Evolutionary conservation across 2,888 invertebrate genomes (phyloP).

Genomic region (Merodon equestris): DNA sequence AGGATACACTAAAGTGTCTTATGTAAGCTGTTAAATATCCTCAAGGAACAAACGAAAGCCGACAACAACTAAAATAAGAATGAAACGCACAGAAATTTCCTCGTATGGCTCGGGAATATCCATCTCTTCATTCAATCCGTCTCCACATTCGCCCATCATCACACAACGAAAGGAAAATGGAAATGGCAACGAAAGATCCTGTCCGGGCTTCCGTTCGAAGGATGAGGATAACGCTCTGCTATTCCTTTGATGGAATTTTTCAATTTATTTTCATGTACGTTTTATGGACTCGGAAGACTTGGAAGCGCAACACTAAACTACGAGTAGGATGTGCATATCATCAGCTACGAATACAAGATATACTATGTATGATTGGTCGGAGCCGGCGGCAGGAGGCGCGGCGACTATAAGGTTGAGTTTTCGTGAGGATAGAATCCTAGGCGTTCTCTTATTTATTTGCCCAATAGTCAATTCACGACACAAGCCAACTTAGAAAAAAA

Average conservation of each 20-base stretch:
- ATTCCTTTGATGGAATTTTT: conserved; percentile 72
- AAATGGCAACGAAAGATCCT: conserved; percentile 2
- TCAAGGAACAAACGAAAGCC: conserved; percentile 21
- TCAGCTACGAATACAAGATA: conserved; percentile 22
- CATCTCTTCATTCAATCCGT: neutral
- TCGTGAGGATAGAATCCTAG: conserved; percentile 18
- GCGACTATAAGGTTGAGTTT: too few relatives aligned
- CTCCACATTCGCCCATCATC: neutral
- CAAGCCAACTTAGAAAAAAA: neutral
- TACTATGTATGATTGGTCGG: conserved; percentile 31
- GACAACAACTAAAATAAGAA: too few relatives aligned
- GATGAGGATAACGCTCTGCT: conserved; percentile 43
- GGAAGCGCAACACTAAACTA: conserved; percentile 50
- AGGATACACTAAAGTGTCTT: conserved; percentile 62
- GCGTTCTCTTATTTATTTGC: neutral
- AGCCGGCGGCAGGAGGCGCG: too few relatives aligned
- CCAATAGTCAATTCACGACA: conserved; percentile 4
- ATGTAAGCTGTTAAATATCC: conserved; percentile 61
- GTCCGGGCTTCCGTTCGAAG: neutral
- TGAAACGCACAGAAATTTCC: conserved; percentile 48
- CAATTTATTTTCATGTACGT: conserved; percentile 73
- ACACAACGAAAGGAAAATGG: neutral
- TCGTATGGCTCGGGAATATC: conserved; percentile 16
- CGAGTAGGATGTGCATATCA: conserved; percentile 50
- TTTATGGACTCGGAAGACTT: conserved; percentile 69